Conservation (phyloP, 1,140 invertebrate species). For the Conus betulinus region DNA sequence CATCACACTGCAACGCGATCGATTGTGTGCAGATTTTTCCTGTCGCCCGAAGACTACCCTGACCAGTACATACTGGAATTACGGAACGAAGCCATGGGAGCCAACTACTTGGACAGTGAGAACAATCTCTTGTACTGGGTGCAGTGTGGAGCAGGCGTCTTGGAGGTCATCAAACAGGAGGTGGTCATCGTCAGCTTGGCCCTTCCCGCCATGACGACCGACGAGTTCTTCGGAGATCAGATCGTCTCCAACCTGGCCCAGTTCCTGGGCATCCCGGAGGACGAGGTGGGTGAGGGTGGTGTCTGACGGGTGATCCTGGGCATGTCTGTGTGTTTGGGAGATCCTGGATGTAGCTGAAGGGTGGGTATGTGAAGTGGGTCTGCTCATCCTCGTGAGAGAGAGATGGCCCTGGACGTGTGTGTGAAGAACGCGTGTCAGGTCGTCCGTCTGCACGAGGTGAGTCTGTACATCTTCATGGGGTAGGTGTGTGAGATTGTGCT, state of each 20-base stretch:
- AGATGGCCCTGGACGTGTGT: too few relatives aligned
- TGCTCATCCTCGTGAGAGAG: too few relatives aligned
- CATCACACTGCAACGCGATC: too few relatives aligned
- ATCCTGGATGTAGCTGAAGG: too few relatives aligned
- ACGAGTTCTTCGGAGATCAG: slow-evolving; percentile 70
- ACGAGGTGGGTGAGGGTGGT: slow-evolving; percentile 50
- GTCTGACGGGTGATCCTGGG: not conserved
- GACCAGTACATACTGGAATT: slow-evolving; percentile 35
- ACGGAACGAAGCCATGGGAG: slow-evolving; percentile 17
- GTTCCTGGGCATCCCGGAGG: slow-evolving; percentile 65
- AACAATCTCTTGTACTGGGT: not conserved
- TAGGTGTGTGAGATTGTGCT: too few relatives aligned
- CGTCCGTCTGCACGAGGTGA: too few relatives aligned
- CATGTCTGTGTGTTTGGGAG: too few relatives aligned
- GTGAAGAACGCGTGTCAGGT: too few relatives aligned
- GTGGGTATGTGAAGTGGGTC: too few relatives aligned
- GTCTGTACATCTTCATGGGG: too few relatives aligned
- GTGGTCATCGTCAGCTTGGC: slow-evolving; percentile 60
- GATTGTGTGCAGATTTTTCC: not conserved
- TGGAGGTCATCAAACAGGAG: not conserved
- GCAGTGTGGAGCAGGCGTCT: not conserved
- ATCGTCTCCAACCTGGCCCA: slow-evolving; percentile 67
- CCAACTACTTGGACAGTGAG: slow-evolving; percentile 41
- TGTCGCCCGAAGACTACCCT: slow-evolving; percentile 12
- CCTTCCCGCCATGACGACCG: slow-evolving; percentile 55